phyloP scores from a whole-genome alignment of 2,888 invertebrate species.

The Trimorus sp. region DNA sequence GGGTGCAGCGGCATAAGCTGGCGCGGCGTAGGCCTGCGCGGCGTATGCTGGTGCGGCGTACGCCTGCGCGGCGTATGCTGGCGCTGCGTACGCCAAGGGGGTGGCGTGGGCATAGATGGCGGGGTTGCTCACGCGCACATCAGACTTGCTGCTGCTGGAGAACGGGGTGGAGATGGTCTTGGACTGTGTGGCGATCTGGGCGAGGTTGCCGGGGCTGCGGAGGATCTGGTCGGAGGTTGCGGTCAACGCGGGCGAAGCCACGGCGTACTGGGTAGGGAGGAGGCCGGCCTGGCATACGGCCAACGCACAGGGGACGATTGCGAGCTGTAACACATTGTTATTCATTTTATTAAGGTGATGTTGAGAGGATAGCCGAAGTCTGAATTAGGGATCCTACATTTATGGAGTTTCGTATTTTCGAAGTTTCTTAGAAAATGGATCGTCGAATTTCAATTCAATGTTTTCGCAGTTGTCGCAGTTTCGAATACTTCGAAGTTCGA shows the following conservation, averaged over 20 bases:
- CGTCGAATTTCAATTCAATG: no score
- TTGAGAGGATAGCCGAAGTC: no score
- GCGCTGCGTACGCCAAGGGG: conserved; percentile 43
- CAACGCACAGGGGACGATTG: conserved; percentile 72
- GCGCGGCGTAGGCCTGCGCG: conserved; percentile 37
- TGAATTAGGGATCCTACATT: no score
- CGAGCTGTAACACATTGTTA: conserved; percentile 16
- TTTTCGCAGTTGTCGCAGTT: no score
- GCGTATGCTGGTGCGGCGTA: conserved; percentile 53
- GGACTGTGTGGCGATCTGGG: conserved; percentile 85
- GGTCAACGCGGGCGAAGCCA: conserved; percentile 70
- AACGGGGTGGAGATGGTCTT: conserved; percentile 88
- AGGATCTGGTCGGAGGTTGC: conserved; percentile 81
- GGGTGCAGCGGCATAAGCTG: conserved; percentile 62
- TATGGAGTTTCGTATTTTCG: no score
- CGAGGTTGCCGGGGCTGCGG: conserved; percentile 85
- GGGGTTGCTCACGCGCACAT: conserved; percentile 86
- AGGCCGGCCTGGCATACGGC: conserved; percentile 76
- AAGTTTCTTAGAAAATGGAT: no score
- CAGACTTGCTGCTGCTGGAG: conserved; percentile 86
- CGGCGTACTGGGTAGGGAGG: conserved; percentile 55
- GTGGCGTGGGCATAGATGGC: conserved; percentile 72
- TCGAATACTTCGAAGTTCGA: no score
- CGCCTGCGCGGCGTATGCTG: conserved; percentile 64
- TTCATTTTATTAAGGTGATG: no score